These are phyloP conservation scores for Tachysurus vachellii DNA, from an alignment of 2,113 vertebrate genomes.

Conservation along the genomic window DNA sequence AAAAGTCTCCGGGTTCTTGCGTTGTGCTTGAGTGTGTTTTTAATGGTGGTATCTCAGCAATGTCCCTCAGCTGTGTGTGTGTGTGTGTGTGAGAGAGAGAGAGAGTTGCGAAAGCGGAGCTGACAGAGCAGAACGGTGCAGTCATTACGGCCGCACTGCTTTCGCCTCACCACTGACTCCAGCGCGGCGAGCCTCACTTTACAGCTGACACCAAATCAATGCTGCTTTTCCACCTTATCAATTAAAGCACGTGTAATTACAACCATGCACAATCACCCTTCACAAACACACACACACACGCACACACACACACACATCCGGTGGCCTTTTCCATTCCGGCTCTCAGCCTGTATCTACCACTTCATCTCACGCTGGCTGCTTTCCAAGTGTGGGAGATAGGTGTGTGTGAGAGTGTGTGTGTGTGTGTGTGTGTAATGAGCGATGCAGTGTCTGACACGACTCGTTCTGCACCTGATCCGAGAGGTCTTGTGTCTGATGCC, in stretches of 20 bases:
- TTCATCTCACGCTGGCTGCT: conserved; percentile 35
- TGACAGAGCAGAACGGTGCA: conserved; percentile 72
- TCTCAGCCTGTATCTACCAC: conserved; percentile 32
- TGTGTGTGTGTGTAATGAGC: conserved; percentile 32
- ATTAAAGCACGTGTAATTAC: conserved; percentile 79
- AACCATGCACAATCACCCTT: conserved; percentile 70
- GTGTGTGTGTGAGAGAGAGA: conserved; percentile 2
- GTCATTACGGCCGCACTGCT: conserved; percentile 67
- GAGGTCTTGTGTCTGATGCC: conserved; percentile 43
- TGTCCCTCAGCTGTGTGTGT: background rate
- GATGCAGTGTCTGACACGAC: conserved; percentile 31
- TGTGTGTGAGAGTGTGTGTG: conserved; percentile 42
- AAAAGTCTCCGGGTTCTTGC: background rate
- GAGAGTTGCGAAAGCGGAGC: conserved; percentile 53
- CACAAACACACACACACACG: conserved; percentile 53
- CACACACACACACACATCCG: conserved; percentile 16
- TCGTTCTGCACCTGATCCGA: conserved; percentile 48
- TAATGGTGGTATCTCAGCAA: background rate
- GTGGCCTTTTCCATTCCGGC: conserved; percentile 27
- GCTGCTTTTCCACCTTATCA: conserved; percentile 78
- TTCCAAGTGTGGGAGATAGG: conserved; percentile 35
- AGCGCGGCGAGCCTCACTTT: conserved; percentile 45
- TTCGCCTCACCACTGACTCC: conserved; percentile 24
- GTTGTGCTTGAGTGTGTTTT: background rate
- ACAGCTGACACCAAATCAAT: conserved; percentile 75